Evolutionary conservation across 2,113 vertebrate species (phyloP), one percentile per base, ranked within the genome.

Genomic region (Gymnorhina tibicen): DNA sequence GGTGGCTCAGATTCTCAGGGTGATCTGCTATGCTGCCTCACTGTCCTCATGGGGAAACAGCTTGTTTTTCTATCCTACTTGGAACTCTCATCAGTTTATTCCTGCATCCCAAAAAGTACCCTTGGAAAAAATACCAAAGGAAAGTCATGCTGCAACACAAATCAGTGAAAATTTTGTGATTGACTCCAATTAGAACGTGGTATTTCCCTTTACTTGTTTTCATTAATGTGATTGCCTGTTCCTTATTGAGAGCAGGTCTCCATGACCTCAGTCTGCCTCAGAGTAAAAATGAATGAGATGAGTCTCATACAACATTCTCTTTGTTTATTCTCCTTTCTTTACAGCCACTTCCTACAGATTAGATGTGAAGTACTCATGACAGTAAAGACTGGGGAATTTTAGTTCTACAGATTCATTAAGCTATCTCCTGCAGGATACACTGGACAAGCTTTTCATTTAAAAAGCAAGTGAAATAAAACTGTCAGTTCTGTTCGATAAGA

Each of bases 1-100:
- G 4, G 28, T n/a, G 17, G 24, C 0, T 0, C 41, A 76, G n/a
- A 13, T 14, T 56, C 5, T 17, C 30, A n/a, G 12, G 7, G 5
- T 3, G 3, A 50, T 26, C 35, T 75, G 9, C 23, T 22, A 15
- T 44, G 10, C 16, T 72, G 46, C 11, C 28, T 37, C 32, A 24
- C 16, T 66, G 28, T 59, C 16, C 11, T 52, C 21, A 9, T 8
- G 20, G 22, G n/a, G 14, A 55, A 72, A 39, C 10, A 49, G 3
- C 17, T 81, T 70, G 15, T 73, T n/a, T 52, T 73, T 58, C 15
- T 24, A 27, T 11, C 18, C 16, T 58, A 10, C 14, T 39, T 42
- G 44, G 49, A 89, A 19, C 7, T 26, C 33, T 35, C 2, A 6
- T 81, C 33, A 17, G 2, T 75, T 89, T 78, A 20, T 72, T 37